Evolutionary conservation across 2,113 vertebrate species (phyloP).

Genomic region (Mesitornis unicolor): DNA sequence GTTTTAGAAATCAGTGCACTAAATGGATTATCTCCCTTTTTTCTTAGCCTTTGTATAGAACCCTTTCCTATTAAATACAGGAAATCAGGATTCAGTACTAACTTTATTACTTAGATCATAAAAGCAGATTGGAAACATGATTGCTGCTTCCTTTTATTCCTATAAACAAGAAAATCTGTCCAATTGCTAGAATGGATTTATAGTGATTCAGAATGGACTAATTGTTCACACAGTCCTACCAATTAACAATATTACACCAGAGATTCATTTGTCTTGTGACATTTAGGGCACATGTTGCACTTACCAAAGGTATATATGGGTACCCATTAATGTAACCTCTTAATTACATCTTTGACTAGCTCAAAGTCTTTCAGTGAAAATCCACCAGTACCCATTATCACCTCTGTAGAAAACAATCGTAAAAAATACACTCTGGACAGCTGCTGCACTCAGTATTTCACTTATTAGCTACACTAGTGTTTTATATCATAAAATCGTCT

Average conservation of each 20-base stretch:
- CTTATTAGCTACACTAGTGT: neutral
- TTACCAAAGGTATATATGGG: neutral
- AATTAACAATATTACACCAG: neutral
- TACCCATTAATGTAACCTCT: neutral
- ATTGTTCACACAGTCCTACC: neutral
- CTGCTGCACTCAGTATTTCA: neutral
- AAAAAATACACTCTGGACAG: neutral
- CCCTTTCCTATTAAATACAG: neutral
- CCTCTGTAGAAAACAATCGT: neutral
- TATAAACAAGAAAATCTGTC: slow-evolving; percentile 1
- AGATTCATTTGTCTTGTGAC: neutral
- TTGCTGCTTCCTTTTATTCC: neutral
- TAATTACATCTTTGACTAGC: neutral
- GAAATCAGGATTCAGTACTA: neutral
- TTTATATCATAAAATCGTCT: neutral
- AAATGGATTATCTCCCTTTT: neutral
- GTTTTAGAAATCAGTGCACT: neutral
- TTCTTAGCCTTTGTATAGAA: neutral
- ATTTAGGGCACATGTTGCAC: neutral
- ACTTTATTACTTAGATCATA: neutral
- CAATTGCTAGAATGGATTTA: neutral
- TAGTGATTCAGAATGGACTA: neutral
- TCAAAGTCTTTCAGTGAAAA: neutral
- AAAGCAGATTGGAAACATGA: neutral
- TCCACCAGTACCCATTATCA: neutral